phyloP scores from a whole-genome alignment of 1,140 invertebrate genomes.

The Cataglyphis hispanica region DNA sequence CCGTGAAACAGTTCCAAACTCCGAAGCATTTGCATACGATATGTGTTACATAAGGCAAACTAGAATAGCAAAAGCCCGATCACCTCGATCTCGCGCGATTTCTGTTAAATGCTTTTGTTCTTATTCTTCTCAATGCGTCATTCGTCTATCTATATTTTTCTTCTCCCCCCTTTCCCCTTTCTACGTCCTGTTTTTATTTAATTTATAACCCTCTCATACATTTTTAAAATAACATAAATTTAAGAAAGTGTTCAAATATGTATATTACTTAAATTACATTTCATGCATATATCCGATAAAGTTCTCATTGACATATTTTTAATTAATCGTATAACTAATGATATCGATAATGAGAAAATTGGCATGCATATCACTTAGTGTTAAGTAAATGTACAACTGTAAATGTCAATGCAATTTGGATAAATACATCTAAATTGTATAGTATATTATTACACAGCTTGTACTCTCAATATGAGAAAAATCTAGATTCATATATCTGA shows the following conservation, averaged over 20 bases:
- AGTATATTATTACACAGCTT: background rate
- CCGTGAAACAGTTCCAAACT: background rate
- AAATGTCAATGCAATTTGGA: background rate
- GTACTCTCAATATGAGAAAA: background rate
- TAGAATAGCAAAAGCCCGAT: slow-evolving; percentile 1
- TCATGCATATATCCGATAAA: background rate
- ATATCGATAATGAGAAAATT: background rate
- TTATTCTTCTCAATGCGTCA: background rate
- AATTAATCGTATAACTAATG: background rate
- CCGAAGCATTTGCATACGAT: background rate
- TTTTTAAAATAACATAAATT: background rate
- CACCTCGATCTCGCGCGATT: background rate
- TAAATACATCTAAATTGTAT: background rate
- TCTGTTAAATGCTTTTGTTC: background rate
- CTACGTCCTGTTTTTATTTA: background rate
- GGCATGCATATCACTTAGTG: background rate
- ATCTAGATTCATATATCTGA: background rate
- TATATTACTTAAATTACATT: background rate
- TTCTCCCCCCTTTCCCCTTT: background rate
- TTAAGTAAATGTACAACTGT: background rate
- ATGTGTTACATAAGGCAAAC: slow-evolving; percentile 14
- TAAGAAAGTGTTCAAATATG: background rate
- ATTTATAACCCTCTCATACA: background rate
- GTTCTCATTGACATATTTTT: background rate
- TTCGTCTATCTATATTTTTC: background rate